Evolutionary conservation across 2,797 vertebrate genomes (phyloP), one percentile per base, ranked within the genome.

Genomic region (Cirrhinus molitorella): DNA sequence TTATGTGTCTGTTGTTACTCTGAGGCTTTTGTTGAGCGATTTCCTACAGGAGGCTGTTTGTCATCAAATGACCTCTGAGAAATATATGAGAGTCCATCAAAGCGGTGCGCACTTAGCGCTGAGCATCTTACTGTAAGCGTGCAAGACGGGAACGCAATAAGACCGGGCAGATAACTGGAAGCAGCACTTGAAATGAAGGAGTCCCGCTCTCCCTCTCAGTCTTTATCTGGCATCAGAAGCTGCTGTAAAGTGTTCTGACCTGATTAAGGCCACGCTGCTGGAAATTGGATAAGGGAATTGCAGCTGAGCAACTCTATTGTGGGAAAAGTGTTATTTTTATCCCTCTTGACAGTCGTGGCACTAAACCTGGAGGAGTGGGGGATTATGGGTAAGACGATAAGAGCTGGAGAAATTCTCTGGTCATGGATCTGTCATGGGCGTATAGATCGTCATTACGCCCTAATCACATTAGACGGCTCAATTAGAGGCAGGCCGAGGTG

Each of bases 221-320:
- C 40, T 71, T 77, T 71, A 61, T 65, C 75, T 70, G 74, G 40
- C 43, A 40, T 63, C 75, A 77, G 57, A 23, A 57, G 9, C 31
- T 5, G 63, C 92, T 92, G 91, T 93, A 91, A 92, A 93, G 89
- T 85, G 83, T 21, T 5, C 82, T 90, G 91, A 93, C 93, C 83
- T 85, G 90, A 91, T 94, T 89, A 91, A 89, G 90, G 88, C 57
- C 67, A 88, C 72, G 85, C 85, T 85, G 79, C 83, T 89, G 87
- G 90, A 88, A 91, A 90, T 59, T 71, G 90, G 90, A 92, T 92
- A 89, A 93, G 88, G 83, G 85, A 86, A 59, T 79, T 75, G 78
- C 80, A 85, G 89, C 89, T 90, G 88, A 86, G 80, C 87, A 89
- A 91, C 91, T 92, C 91, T 84, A 87, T 83, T 83, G 45, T 83